Percentiles rank a stretch among this genome's conserved stretches.
Conservation (phyloP, 1,140 invertebrate species). For the Condylostylus longicornis region DNA sequence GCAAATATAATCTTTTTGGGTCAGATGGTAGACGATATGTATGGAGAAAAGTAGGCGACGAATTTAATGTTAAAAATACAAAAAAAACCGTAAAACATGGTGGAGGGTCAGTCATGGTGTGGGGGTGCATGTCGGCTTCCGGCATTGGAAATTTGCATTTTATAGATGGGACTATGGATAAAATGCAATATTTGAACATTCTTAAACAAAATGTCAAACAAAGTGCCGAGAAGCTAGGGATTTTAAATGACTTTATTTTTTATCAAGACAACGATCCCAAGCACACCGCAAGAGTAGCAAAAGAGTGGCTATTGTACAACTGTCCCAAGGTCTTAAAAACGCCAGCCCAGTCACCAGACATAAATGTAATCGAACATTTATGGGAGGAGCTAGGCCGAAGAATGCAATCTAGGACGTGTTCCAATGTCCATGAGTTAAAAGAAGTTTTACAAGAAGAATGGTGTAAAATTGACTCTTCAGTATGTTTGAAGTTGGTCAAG, state of each 20-base stretch:
- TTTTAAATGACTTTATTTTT: constrained; percentile 3
- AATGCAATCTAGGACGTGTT: not conserved
- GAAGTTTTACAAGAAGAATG: too few species aligned
- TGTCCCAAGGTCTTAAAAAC: constrained; percentile 10
- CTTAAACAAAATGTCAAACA: constrained; percentile 11
- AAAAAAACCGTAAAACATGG: constrained; percentile 27
- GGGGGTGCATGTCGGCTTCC: constrained; percentile 18
- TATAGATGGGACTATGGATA: constrained; percentile 14
- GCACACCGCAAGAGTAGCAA: constrained; percentile 14
- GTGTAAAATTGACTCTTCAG: too few species aligned
- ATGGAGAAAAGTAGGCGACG: constrained; percentile 1
- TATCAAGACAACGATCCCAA: constrained; percentile 14
- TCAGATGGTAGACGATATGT: constrained; percentile 6
- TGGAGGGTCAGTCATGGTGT: constrained; percentile 25
- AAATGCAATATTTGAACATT: constrained; percentile 9
- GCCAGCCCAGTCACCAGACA: constrained; percentile 16
- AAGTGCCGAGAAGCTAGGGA: constrained; percentile 10
- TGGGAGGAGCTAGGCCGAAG: constrained; percentile 12
- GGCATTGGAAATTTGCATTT: constrained; percentile 17
- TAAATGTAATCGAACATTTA: constrained; percentile 13
- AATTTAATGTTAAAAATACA: constrained; percentile 10
- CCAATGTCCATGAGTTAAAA: not conserved
- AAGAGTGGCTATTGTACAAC: constrained; percentile 14
- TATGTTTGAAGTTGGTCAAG: too few species aligned
- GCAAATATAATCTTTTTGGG: constrained; percentile 8